Conservation (phyloP, 2,888 invertebrate genomes). For the Ditula angustiorana region DNA sequence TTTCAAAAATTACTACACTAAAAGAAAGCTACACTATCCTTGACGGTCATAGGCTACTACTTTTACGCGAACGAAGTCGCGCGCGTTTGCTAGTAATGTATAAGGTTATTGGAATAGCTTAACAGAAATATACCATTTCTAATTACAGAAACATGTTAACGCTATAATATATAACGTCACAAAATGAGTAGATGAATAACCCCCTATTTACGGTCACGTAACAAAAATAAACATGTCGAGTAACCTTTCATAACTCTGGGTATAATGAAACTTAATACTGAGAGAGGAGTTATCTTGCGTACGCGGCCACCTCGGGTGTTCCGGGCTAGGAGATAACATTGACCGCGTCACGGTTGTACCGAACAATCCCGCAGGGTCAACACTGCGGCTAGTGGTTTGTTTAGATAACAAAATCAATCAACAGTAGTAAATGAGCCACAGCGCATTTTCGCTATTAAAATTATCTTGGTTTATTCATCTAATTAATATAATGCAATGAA, state of each 20-base stretch:
- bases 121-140: not conserved
- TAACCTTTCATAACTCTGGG: conserved; percentile 71
- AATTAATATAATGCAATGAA: too few relatives aligned
- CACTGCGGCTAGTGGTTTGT: conserved; percentile 21
- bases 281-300: conserved; percentile 65
- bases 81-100: too few relatives aligned
- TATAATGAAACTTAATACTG: conserved; percentile 74
- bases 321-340: conserved; percentile 70
- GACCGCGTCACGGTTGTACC: conserved; percentile 60
- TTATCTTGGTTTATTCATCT: too few relatives aligned
- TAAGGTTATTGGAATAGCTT: not conserved
- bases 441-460: not conserved
- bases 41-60: too few relatives aligned
- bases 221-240: conserved; percentile 75
- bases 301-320: conserved; percentile 67
- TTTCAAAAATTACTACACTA: too few relatives aligned
- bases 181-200: conserved; percentile 54
- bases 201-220: conserved; percentile 69
- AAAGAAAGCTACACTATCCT: too few relatives aligned
- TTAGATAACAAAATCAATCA: conserved; percentile 31
- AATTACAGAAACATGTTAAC: not conserved
- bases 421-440: conserved; percentile 1
- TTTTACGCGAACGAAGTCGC: too few relatives aligned
- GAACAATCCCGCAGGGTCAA: conserved; percentile 18
- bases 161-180: not conserved